Conservation (phyloP, 2,113 vertebrate species). For the Isichthys henryi region DNA sequence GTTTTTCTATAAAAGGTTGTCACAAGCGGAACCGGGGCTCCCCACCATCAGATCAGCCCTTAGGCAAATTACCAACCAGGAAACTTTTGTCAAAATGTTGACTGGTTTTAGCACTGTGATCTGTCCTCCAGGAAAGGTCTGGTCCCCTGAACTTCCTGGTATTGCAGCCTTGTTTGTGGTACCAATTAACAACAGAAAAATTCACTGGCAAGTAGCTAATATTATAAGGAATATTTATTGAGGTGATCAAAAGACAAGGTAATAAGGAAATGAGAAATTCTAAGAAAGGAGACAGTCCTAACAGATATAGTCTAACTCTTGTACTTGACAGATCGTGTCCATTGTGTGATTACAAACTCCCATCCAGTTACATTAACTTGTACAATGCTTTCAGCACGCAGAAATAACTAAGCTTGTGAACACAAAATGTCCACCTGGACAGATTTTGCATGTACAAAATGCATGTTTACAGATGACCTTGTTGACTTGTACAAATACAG, state of each 20-base stretch:
- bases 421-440: background rate
- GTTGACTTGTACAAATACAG: background rate
- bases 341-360: background rate
- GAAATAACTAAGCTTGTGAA: background rate
- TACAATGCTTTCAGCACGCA: background rate
- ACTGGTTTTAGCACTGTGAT: background rate
- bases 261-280: background rate
- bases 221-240: background rate
- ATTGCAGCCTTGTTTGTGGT: background rate
- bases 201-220: background rate
- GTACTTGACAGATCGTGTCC: background rate
- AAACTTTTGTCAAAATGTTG: background rate
- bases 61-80: too few relatives aligned
- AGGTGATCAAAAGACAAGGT: background rate
- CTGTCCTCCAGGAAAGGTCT: background rate
- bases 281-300: background rate
- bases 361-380: background rate
- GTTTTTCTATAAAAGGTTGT: background rate
- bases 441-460: background rate
- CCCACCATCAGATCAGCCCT: background rate
- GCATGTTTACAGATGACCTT: background rate
- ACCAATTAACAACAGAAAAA: background rate
- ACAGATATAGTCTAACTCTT: background rate
- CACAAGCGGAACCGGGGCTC: background rate
- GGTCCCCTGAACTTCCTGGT: background rate